A percentile compares a stretch with the other conserved stretches of the same genome.
These are phyloP conservation scores for Potamilus streckersoni DNA, from an alignment of 1,140 invertebrate genomes.

Conservation along the genomic window DNA sequence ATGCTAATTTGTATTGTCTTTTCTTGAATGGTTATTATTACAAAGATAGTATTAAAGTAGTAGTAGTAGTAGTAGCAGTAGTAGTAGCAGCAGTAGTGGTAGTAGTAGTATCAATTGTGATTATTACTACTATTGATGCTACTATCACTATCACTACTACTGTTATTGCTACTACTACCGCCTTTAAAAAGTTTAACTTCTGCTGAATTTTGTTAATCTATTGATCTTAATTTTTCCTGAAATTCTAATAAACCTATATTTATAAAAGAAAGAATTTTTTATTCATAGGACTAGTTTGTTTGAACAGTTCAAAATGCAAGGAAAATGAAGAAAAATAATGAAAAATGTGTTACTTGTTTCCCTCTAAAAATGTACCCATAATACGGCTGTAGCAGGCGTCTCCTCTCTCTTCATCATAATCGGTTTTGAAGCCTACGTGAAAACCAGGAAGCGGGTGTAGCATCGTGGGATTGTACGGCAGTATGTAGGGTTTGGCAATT, in stretches of 20 bases:
- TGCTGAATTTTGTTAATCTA: neutral
- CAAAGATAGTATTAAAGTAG: too few relatives aligned
- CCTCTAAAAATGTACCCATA: constrained; percentile 44
- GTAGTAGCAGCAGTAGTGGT: too few relatives aligned
- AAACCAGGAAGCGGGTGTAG: neutral
- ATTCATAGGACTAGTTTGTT: neutral
- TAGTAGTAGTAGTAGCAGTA: too few relatives aligned
- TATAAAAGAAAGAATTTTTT: neutral
- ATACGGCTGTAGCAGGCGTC: constrained; percentile 50
- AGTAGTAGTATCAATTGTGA: too few relatives aligned
- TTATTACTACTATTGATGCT: too few relatives aligned
- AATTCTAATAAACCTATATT: neutral
- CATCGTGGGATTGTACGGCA: constrained; percentile 26
- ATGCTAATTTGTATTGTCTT: too few relatives aligned
- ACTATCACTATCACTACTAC: too few relatives aligned
- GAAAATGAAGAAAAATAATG: neutral
- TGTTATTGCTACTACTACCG: too few relatives aligned
- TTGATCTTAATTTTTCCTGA: neutral
- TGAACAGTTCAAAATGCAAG: neutral
- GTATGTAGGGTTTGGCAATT: constrained; percentile 45
- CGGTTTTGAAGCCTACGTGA: constrained; percentile 19
- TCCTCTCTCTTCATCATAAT: constrained; percentile 50
- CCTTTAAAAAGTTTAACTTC: too few relatives aligned
- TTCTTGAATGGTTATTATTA: too few relatives aligned
- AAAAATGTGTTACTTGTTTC: constrained; percentile 22